A percentile compares a stretch with the other conserved stretches of the same genome.
These are phyloP conservation scores for Mesopsocus fuscifrons DNA, from an alignment of 2,888 invertebrate species.

Conservation along the genomic window DNA sequence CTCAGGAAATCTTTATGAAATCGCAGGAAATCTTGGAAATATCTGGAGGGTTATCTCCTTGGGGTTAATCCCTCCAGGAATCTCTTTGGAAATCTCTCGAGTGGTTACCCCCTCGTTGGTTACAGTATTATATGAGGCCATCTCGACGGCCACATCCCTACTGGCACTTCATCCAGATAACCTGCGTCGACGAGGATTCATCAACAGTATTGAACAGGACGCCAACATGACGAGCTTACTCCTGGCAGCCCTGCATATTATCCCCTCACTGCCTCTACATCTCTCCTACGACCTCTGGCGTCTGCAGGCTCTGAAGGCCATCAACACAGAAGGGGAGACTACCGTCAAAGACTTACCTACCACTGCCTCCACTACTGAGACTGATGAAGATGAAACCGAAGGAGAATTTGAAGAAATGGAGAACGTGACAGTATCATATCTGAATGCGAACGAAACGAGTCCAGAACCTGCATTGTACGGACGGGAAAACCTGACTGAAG, in stretches of 20 bases:
- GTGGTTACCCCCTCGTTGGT: too few species aligned
- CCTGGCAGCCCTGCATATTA: constrained; percentile 5
- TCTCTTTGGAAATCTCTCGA: too few species aligned
- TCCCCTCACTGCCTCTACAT: constrained; percentile 1
- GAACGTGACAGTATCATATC: background rate
- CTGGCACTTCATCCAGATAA: background rate
- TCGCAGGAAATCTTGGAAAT: too few species aligned
- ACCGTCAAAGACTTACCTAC: background rate
- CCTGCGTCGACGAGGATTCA: background rate
- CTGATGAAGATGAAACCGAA: background rate
- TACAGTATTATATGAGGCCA: constrained; percentile 3
- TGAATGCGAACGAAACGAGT: background rate
- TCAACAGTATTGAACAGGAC: background rate
- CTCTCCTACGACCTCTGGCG: constrained; percentile 1
- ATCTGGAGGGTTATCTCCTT: too few species aligned
- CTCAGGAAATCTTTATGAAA: too few species aligned
- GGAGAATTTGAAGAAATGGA: background rate
- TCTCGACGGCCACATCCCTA: background rate
- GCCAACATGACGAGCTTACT: background rate
- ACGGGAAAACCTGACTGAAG: background rate
- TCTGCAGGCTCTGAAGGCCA: background rate
- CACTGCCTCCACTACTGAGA: background rate
- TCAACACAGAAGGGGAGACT: background rate
- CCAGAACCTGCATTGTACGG: background rate
- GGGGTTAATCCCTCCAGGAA: too few species aligned